Evolutionary conservation across 2,797 vertebrate species (phyloP).

Genomic region (Oreortyx pictus): DNA sequence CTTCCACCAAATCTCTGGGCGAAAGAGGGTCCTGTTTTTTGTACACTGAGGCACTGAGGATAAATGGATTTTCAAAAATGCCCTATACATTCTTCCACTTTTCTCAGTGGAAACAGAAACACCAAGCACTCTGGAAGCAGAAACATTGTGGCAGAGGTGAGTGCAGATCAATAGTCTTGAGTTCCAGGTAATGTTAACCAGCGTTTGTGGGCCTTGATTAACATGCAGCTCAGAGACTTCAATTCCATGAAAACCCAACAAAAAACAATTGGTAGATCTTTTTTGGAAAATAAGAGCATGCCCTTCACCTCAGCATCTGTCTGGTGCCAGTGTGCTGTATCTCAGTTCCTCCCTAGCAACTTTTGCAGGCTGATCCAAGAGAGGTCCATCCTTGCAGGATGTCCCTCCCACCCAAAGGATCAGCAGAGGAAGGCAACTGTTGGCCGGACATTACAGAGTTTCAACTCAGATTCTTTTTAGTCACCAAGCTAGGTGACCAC

Average conservation of each 20-base stretch:
- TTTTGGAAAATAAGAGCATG: background rate
- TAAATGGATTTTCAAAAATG: background rate
- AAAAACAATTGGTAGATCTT: background rate
- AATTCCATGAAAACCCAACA: background rate
- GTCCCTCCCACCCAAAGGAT: background rate
- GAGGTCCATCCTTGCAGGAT: background rate
- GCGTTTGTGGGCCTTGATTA: background rate
- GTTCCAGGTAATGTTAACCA: background rate
- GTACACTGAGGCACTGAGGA: background rate
- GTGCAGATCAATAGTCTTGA: background rate
- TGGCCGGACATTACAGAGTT: background rate
- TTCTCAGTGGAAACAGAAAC: background rate
- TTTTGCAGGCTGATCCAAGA: background rate
- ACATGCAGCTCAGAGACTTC: background rate
- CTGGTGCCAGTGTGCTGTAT: background rate
- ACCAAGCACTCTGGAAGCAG: background rate
- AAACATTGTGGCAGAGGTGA: background rate
- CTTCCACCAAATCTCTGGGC: too few species aligned
- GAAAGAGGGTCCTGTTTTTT: background rate
- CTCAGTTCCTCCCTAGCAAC: background rate
- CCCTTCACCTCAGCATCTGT: background rate
- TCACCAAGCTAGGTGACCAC: background rate
- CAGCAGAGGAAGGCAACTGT: background rate
- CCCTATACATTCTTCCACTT: accelerated
- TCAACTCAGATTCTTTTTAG: background rate